Conservation (phyloP, 2,888 invertebrate genomes). For the Disparrhopalites patrizii region DNA sequence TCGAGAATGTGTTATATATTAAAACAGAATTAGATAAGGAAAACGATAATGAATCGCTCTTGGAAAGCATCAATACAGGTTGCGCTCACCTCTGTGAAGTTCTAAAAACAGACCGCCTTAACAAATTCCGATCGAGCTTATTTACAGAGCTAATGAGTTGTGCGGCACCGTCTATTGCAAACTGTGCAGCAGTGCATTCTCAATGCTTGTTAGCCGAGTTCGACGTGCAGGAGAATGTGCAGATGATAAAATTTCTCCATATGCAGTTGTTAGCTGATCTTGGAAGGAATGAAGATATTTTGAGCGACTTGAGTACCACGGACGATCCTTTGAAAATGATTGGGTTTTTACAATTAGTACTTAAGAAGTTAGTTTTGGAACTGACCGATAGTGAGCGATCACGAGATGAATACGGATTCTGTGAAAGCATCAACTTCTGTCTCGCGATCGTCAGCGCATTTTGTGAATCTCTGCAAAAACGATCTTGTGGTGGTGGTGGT, state of each 20-base stretch:
- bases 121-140: too few species aligned
- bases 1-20: too few species aligned
- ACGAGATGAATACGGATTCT: slow-evolving; percentile 33
- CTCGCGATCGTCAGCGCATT: slow-evolving; percentile 39
- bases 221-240: slow-evolving; percentile 1
- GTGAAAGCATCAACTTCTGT: slow-evolving; percentile 34
- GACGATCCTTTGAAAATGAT: slow-evolving; percentile 34
- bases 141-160: too few species aligned
- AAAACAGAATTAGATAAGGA: too few species aligned
- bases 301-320: slow-evolving; percentile 33
- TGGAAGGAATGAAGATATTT: slow-evolving; percentile 34
- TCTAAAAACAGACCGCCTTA: too few species aligned
- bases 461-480: slow-evolving; percentile 31
- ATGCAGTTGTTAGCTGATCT: slow-evolving; percentile 40
- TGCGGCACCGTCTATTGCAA: too few species aligned
- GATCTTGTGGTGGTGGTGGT: too few species aligned
- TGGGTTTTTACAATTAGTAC: slow-evolving; percentile 36
- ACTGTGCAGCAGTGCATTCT: too few species aligned
- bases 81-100: too few species aligned
- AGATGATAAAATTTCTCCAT: slow-evolving; percentile 31
- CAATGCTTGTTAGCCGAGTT: slow-evolving; percentile 21
- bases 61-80: too few species aligned
- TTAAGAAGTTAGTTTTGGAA: slow-evolving; percentile 35
- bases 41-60: too few species aligned
- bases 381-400: slow-evolving; percentile 14